phyloP scores from a whole-genome alignment of 2,113 vertebrate genomes.

The Nannospalax galili region DNA sequence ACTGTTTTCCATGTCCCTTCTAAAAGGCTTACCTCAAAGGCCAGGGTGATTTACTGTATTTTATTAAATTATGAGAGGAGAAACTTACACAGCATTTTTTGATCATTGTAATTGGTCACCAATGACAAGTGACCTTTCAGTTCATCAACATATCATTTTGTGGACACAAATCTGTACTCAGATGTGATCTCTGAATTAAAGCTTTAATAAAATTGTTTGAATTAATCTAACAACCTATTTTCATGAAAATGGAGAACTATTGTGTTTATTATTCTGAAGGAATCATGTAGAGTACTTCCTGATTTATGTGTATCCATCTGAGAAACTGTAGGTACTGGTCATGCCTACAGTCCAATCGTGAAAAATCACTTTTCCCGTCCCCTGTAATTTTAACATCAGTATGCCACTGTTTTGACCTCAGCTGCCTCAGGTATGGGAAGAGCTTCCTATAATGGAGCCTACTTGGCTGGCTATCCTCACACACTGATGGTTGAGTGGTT shows the following conservation, averaged over 20 bases:
- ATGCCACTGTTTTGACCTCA: background rate
- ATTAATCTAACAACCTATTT: background rate
- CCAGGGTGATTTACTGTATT: background rate
- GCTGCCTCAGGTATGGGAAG: background rate
- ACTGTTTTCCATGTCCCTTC: background rate
- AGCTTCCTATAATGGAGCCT: background rate
- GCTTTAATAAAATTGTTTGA: background rate
- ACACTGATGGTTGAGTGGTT: background rate
- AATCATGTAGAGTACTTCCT: background rate
- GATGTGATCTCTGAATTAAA: background rate
- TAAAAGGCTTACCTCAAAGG: background rate
- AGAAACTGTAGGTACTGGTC: background rate
- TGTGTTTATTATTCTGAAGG: background rate
- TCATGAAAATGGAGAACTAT: background rate
- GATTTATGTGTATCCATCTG: background rate
- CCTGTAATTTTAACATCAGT: background rate
- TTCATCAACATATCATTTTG: constrained; percentile 13
- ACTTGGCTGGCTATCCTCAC: background rate
- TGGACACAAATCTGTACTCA: background rate
- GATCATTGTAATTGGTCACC: background rate
- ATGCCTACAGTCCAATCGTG: background rate
- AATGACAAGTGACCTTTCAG: background rate
- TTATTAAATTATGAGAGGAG: constrained; percentile 36
- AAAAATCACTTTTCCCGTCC: background rate
- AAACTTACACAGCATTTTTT: background rate